Evolutionary conservation across 1,140 invertebrate genomes (phyloP).

Genomic region (Zeugodacus cucurbitae): DNA sequence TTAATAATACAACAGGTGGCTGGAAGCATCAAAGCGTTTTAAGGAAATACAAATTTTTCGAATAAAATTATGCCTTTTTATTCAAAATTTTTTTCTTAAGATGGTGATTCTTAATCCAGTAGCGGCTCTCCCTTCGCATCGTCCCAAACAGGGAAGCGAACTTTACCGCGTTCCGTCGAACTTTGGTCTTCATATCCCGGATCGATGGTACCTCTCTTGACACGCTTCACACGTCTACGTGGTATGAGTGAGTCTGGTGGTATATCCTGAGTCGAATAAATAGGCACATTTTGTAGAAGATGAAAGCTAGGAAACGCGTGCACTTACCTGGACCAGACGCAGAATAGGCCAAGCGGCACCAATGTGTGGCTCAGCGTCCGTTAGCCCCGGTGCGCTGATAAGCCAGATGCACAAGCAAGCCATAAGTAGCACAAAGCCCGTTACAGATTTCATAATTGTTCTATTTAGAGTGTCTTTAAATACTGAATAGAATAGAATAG

Average conservation of each 20-base stretch:
- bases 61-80: too few species aligned
- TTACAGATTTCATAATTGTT: neutral
- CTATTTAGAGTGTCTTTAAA: neutral
- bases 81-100: too few species aligned
- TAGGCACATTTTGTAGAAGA: neutral
- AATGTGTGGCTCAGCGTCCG: neutral
- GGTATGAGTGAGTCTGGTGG: neutral
- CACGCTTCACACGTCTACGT: neutral
- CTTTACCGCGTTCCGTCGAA: slow-evolving; percentile 42
- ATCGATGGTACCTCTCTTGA: neutral
- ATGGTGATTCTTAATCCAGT: slow-evolving; percentile 27
- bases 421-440: neutral
- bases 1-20: too few species aligned
- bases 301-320: neutral
- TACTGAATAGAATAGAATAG: neutral
- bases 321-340: neutral
- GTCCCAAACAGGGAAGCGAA: slow-evolving; percentile 51
- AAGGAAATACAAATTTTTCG: too few species aligned
- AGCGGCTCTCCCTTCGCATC: slow-evolving; percentile 49
- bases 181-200: neutral
- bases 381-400: neutral
- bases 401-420: neutral
- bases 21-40: too few species aligned
- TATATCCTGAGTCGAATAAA: neutral
- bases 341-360: neutral